A percentile compares a stretch with the other conserved stretches of the same genome.
phyloP scores from a whole-genome alignment of 1,140 invertebrate species.

The Sarcophaga peregrina region DNA sequence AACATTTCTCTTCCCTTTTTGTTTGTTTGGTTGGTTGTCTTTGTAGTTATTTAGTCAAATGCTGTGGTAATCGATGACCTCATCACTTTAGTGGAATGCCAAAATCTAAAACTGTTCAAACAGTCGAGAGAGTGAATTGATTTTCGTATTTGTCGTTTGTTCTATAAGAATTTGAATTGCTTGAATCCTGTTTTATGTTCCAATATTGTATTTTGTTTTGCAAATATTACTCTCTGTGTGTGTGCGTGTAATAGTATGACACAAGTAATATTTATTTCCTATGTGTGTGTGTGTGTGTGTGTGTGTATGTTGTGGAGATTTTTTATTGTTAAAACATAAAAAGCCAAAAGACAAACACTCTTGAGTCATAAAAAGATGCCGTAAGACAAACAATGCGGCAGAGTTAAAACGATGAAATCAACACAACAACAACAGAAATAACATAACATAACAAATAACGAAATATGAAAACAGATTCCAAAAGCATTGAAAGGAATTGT shows the following conservation, averaged over 20 bases:
- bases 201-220: slow-evolving; percentile 22
- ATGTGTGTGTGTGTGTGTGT: slow-evolving; percentile 32
- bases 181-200: slow-evolving; percentile 1
- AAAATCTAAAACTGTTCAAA: slow-evolving; percentile 17
- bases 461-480: neutral
- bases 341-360: slow-evolving; percentile 49
- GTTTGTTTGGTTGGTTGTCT: no score
- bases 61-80: slow-evolving; percentile 46
- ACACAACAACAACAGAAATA: neutral
- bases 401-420: neutral
- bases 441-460: no score
- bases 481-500: slow-evolving; percentile 21
- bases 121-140: neutral
- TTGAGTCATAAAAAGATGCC: slow-evolving; percentile 50
- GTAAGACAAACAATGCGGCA: slow-evolving; percentile 45
- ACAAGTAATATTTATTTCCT: neutral
- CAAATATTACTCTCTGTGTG: neutral
- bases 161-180: neutral
- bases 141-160: neutral
- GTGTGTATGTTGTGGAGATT: slow-evolving; percentile 22
- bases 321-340: slow-evolving; percentile 49
- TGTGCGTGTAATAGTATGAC: neutral
- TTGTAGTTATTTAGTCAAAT: neutral
- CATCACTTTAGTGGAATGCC: slow-evolving; percentile 32
- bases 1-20: neutral